These are phyloP conservation scores for Asobara japonica DNA, from an alignment of 1,140 invertebrate genomes.

Conservation along the genomic window DNA sequence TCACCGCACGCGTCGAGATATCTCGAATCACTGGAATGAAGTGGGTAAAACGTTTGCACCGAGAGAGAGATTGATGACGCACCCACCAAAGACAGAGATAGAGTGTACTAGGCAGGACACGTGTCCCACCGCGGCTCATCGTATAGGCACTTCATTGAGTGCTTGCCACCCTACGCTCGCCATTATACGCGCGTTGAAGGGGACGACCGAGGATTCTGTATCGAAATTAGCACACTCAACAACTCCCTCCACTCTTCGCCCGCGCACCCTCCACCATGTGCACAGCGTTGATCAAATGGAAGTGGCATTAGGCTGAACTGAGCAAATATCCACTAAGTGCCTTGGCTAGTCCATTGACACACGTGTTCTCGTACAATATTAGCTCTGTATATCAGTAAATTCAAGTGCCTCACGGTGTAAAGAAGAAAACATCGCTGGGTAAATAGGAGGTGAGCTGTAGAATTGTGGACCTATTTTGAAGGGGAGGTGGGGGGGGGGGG, in stretches of 20 bases:
- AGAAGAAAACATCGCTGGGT: conserved; percentile 1
- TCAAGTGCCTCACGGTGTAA: background rate
- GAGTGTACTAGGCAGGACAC: conserved; percentile 28
- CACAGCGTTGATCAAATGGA: conserved; percentile 24
- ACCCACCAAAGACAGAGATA: background rate
- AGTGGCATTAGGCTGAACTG: conserved; percentile 23
- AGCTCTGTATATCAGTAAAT: conserved; percentile 7
- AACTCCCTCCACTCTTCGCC: background rate
- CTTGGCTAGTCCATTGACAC: conserved; percentile 15
- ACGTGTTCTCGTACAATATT: conserved; percentile 24
- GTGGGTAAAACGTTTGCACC: background rate
- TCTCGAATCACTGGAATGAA: conserved; percentile 25
- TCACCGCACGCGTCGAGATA: conserved; percentile 27
- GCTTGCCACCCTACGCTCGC: conserved; percentile 25
- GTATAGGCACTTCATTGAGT: conserved; percentile 33
- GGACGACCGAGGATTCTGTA: conserved; percentile 21
- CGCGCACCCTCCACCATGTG: background rate
- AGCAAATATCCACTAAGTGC: conserved; percentile 29
- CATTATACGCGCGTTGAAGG: conserved; percentile 24
- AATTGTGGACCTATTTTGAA: too few relatives aligned
- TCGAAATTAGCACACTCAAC: conserved; percentile 27
- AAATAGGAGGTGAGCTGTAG: background rate
- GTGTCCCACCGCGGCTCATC: conserved; percentile 30
- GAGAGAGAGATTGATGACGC: background rate
- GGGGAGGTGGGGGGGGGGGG: too few relatives aligned